Base-by-base conservation (phyloP, 2,113 vertebrate genomes). In the Zosterops hypoxanthus region DNA sequence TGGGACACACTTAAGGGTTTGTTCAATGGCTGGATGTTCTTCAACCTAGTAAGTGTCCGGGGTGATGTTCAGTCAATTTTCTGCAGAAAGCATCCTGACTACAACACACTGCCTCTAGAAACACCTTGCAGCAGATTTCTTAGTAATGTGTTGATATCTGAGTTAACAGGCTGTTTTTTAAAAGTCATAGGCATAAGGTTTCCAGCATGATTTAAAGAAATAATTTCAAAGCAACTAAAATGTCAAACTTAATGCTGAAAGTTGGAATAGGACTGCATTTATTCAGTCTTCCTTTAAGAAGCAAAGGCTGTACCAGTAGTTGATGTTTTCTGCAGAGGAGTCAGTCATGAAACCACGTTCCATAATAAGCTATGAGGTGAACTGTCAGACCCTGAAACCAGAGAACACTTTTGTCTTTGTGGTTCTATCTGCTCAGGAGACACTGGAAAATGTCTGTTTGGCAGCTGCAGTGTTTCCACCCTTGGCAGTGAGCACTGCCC, bases 191-290 rank as follows among this genome's bases (percentile, higher is more conserved):
- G 34, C 63, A 72, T 91, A 75, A 61, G 53, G 59, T 82, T 94
- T 95, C 55, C 70, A 91, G 69, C 33, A 81, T 66, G 31, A 80
- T 79, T 92, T 87, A 70, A 83, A 93, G 63, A 85, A 90, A 77
- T 69, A 65, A 82, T 81, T 82, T 82, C 88, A 97, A 87, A 88
- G 24, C 72, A 95, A 96, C 86, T 93, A 96, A 96, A 94, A 82
- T 50, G 63, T 76, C 80, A 94, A 61, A 76, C 22, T 36, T 86
- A 75, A 55, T 33, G 28, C 39, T 92, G 49, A 18, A 14, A 11
- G 10, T 47, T 69, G 60, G 60, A 92, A 61, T 57, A 86, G 34
- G 70, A 95, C 71, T 76, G 33, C 28, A 86, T 94, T 96, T 97
- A 72, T 94, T 96, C 91, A 64, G 70, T 39, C 71, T 95, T 94